A percentile compares a stretch with the other conserved stretches of the same genome.
These are phyloP conservation scores for Meriones unguiculatus DNA, from an alignment of 2,113 vertebrate genomes.

Conservation along the genomic window DNA sequence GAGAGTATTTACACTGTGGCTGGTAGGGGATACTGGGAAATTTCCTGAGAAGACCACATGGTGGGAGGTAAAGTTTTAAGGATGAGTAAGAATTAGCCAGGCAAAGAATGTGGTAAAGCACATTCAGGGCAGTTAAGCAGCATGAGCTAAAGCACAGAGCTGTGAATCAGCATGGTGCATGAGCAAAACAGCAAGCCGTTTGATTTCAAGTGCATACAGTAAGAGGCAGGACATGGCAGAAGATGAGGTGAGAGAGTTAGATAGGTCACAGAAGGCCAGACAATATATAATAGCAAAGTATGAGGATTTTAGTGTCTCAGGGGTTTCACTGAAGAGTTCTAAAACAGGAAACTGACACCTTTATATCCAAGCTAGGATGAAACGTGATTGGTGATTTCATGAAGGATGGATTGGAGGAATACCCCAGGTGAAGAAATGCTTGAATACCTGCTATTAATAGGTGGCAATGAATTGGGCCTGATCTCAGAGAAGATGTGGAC, in stretches of 20 bases:
- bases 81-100: constrained; percentile 77
- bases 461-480: not conserved
- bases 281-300: not conserved
- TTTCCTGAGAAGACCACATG: constrained; percentile 63
- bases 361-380: constrained; percentile 2
- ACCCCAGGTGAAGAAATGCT: not conserved
- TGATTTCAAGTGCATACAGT: constrained; percentile 51
- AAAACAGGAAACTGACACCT: not conserved
- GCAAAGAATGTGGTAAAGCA: constrained; percentile 61
- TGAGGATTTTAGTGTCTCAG: not conserved
- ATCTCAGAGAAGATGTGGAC: not conserved
- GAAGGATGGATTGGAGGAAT: not conserved
- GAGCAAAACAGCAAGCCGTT: constrained; percentile 62
- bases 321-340: not conserved
- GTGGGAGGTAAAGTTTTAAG: constrained; percentile 69
- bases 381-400: not conserved
- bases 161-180: constrained; percentile 68
- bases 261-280: constrained; percentile 2
- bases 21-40: not conserved
- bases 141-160: constrained; percentile 56
- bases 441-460: not conserved
- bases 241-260: constrained; percentile 18
- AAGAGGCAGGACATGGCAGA: constrained; percentile 49
- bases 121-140: constrained; percentile 72
- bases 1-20: constrained; percentile 19